These are phyloP conservation scores for Dryocosmus kuriphilus DNA, from an alignment of 2,888 invertebrate species.

Conservation along the genomic window DNA sequence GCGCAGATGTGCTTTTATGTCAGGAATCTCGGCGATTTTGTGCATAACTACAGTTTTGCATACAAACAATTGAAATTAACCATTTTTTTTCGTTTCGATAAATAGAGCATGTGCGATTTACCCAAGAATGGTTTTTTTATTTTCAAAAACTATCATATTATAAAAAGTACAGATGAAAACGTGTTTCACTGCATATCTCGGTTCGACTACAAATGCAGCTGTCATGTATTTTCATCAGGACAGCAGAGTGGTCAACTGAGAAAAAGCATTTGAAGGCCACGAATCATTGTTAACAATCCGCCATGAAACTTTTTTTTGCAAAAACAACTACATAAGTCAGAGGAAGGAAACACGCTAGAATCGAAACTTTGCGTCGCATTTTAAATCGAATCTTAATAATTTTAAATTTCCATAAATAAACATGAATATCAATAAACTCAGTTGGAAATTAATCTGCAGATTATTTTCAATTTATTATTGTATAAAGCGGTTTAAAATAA, in stretches of 20 bases:
- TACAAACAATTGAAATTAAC: no score
- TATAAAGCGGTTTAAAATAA: neutral
- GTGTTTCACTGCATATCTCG: no score
- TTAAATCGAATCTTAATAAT: neutral
- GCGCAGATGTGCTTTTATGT: no score
- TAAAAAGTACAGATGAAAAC: no score
- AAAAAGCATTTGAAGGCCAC: neutral
- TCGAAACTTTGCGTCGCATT: neutral
- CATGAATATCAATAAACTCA: neutral
- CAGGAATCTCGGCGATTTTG: no score
- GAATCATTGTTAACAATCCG: neutral
- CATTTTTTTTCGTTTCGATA: no score
- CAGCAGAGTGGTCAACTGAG: neutral
- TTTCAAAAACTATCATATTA: no score
- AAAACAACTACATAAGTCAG: neutral
- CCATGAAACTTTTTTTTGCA: neutral
- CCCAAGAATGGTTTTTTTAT: no score
- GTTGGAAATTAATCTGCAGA: neutral
- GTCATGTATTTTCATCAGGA: no score
- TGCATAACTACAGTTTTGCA: no score
- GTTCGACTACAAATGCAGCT: no score
- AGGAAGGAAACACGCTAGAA: neutral
- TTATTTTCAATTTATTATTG: neutral
- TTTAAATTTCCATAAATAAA: neutral
- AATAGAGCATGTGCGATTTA: no score